Conservation (phyloP, 2,888 invertebrate species). For the Caenorhabditis sp. region DNA sequence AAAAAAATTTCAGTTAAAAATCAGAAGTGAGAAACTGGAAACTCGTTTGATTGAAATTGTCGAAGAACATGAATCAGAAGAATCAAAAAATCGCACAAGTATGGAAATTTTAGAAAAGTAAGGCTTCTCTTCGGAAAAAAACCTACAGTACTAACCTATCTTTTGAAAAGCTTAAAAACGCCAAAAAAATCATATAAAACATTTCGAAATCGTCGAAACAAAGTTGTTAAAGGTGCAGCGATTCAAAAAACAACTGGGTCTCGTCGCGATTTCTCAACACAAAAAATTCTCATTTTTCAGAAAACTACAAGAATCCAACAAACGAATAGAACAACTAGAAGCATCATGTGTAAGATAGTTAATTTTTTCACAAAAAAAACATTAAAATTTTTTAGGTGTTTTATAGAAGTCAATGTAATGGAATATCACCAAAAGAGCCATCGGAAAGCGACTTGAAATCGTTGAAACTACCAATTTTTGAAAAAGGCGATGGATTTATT, state of each 20-base stretch:
- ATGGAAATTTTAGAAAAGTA: constrained; percentile 2
- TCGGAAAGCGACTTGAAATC: background rate
- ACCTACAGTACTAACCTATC: too few relatives aligned
- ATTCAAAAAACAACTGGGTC: too few relatives aligned
- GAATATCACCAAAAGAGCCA: background rate
- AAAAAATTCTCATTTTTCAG: constrained; percentile 1
- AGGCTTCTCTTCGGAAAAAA: background rate
- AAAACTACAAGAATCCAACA: constrained; percentile 11
- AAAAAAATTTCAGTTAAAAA: constrained; percentile 1
- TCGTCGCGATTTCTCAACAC: background rate
- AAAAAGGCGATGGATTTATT: constrained; percentile 30
- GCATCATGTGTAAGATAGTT: constrained; percentile 23
- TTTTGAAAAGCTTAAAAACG: too few relatives aligned
- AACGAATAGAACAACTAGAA: constrained; percentile 25
- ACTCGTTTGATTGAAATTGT: constrained; percentile 18
- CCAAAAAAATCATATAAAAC: too few relatives aligned
- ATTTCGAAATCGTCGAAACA: too few relatives aligned
- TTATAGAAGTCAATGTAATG: constrained; percentile 19
- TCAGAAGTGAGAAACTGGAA: constrained; percentile 16
- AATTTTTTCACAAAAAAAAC: background rate
- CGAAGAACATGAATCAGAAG: constrained; percentile 19
- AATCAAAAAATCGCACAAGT: background rate
- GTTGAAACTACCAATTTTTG: background rate
- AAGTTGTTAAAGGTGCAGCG: too few relatives aligned
- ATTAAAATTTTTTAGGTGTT: constrained; percentile 12